phyloP scores from a whole-genome alignment of 2,888 invertebrate genomes.

The Xestia c-nigrum region DNA sequence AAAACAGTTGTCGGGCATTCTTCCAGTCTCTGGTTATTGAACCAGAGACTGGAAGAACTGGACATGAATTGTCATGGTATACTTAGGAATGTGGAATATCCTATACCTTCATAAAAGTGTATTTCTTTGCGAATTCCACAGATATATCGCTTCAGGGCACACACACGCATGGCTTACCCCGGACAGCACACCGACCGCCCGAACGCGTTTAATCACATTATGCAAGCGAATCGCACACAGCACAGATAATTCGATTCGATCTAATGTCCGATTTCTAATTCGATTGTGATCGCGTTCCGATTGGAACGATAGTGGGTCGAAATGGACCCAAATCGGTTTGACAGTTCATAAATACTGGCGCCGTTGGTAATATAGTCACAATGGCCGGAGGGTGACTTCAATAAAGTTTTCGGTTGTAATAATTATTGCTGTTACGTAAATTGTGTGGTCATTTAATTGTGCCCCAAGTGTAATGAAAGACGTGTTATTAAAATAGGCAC shows the following conservation, averaged over 20 bases:
- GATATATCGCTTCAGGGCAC: not conserved
- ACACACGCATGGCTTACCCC: slow-evolving; percentile 13
- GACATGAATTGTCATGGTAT: too few species aligned
- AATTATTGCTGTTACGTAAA: slow-evolving; percentile 52
- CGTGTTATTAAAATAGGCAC: slow-evolving; percentile 45
- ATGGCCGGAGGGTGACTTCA: slow-evolving; percentile 52
- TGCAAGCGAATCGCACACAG: slow-evolving; percentile 74
- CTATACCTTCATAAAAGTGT: not conserved
- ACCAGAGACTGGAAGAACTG: too few species aligned
- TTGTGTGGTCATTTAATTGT: slow-evolving; percentile 25
- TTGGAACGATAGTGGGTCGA: slow-evolving; percentile 75
- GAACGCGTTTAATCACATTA: slow-evolving; percentile 71
- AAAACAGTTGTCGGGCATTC: not conserved
- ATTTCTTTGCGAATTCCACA: not conserved
- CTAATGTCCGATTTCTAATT: slow-evolving; percentile 82
- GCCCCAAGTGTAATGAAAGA: slow-evolving; percentile 42
- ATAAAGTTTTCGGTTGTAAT: slow-evolving; percentile 48
- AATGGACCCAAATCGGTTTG: slow-evolving; percentile 48
- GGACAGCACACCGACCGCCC: slow-evolving; percentile 21
- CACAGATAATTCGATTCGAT: slow-evolving; percentile 77
- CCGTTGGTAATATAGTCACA: slow-evolving; percentile 52
- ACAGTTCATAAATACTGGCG: slow-evolving; percentile 63
- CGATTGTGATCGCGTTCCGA: slow-evolving; percentile 79
- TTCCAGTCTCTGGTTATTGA: too few species aligned
- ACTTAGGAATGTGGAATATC: not conserved